Percentiles rank a stretch among this genome's conserved stretches.
Evolutionary conservation across 2,113 vertebrate genomes (phyloP).

Genomic region (Alaudala cheleensis): DNA sequence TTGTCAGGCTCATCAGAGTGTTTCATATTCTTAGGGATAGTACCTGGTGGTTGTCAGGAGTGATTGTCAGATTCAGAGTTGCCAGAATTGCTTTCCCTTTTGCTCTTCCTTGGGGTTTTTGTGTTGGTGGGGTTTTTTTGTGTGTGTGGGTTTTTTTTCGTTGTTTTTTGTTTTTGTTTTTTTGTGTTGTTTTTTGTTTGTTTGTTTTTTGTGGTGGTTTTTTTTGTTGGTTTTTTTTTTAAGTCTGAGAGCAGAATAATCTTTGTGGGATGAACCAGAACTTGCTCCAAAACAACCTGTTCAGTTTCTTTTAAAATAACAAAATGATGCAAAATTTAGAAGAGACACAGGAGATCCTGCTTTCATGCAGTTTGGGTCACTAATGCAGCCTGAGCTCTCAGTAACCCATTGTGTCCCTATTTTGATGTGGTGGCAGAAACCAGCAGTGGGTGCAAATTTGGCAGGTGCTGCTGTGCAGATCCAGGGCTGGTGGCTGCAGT

Average conservation of each 20-base stretch:
- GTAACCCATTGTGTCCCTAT: fast-evolving
- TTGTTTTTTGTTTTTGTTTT: no score
- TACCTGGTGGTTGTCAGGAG: background rate
- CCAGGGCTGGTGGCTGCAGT: background rate
- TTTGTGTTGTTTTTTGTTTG: no score
- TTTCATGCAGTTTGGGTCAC: background rate
- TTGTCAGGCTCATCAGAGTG: fast-evolving
- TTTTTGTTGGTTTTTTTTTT: no score
- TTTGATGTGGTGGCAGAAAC: background rate
- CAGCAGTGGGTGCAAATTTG: background rate
- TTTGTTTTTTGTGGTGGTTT: background rate
- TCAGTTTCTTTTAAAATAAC: background rate
- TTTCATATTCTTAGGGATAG: background rate
- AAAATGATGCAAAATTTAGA: background rate
- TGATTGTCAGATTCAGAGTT: background rate
- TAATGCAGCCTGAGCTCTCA: background rate
- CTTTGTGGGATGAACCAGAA: background rate
- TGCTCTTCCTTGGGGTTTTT: background rate
- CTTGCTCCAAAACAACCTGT: background rate
- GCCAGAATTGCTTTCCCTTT: background rate
- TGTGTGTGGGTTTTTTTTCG: no score
- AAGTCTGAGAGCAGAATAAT: background rate
- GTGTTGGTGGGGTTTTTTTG: no score
- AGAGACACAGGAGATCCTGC: background rate
- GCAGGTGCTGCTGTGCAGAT: background rate